A percentile compares a stretch with the other conserved stretches of the same genome.
Conservation (phyloP, 2,113 vertebrate genomes). For the Capra hircus region DNA sequence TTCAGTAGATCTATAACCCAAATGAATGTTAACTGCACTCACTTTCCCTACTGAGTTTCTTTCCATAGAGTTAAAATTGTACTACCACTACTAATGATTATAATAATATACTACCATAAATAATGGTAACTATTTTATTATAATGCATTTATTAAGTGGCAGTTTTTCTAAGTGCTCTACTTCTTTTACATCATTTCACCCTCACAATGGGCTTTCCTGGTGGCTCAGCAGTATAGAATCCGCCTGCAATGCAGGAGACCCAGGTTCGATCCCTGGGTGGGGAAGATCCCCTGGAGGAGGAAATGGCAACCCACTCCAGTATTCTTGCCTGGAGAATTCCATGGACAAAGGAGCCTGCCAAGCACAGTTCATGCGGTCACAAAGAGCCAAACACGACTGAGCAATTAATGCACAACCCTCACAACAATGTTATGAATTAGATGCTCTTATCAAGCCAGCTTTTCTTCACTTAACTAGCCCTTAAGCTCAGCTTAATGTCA, state of each 20-base stretch:
- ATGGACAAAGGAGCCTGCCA: neutral
- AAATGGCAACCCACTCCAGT: neutral
- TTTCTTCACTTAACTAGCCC: neutral
- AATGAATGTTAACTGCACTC: neutral
- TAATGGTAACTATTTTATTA: neutral
- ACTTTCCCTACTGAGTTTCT: neutral
- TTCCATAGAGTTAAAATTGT: neutral
- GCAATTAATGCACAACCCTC: neutral
- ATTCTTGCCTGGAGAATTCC: neutral
- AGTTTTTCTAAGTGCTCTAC: neutral
- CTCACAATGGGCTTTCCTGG: neutral
- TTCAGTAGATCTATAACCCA: neutral
- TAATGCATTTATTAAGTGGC: neutral
- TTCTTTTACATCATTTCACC: neutral
- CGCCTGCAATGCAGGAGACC: accelerated
- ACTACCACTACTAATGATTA: neutral
- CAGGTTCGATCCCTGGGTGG: neutral
- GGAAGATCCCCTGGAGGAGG: neutral
- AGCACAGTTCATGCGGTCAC: neutral
- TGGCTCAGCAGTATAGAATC: neutral
- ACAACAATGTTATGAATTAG: neutral
- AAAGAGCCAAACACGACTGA: neutral
- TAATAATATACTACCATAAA: neutral
- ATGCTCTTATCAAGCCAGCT: neutral
- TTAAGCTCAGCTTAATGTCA: neutral